These are phyloP conservation scores for Erebia epiphron DNA, from an alignment of 2,888 invertebrate species.

Conservation along the genomic window DNA sequence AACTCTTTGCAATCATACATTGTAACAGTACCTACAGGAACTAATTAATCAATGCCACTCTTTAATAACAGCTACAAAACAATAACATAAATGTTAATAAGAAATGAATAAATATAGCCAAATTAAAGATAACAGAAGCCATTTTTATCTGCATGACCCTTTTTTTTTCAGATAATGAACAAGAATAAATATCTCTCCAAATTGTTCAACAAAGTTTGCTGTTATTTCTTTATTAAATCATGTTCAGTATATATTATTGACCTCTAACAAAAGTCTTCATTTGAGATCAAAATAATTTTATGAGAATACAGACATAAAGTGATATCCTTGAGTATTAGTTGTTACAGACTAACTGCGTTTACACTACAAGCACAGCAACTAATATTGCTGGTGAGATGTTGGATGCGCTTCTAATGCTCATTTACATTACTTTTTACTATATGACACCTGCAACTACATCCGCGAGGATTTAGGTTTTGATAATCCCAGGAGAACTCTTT, in stretches of 20 bases:
- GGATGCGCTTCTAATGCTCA: too few species aligned
- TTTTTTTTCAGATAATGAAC: constrained; percentile 2
- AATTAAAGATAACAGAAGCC: constrained; percentile 8
- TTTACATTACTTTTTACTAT: too few species aligned
- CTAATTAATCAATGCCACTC: background rate
- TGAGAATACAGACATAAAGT: too few species aligned
- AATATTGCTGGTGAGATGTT: too few species aligned
- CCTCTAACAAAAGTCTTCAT: too few species aligned
- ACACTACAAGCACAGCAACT: too few species aligned
- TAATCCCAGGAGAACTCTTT: too few species aligned
- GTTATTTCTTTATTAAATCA: background rate
- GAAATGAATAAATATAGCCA: constrained; percentile 3
- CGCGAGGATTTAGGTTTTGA: too few species aligned
- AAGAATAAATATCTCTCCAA: constrained; percentile 1
- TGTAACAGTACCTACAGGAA: background rate
- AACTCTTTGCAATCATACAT: background rate
- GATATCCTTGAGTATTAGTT: too few species aligned
- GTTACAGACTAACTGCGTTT: too few species aligned
- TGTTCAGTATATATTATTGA: background rate
- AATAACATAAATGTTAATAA: background rate
- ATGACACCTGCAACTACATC: too few species aligned
- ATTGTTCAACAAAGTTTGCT: constrained; percentile 2
- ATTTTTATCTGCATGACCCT: constrained; percentile 14
- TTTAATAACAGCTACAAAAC: background rate
- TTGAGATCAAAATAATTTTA: too few species aligned